Base-by-base conservation (phyloP, 23 tunicate species). In the Botrylloides violaceus region DNA sequence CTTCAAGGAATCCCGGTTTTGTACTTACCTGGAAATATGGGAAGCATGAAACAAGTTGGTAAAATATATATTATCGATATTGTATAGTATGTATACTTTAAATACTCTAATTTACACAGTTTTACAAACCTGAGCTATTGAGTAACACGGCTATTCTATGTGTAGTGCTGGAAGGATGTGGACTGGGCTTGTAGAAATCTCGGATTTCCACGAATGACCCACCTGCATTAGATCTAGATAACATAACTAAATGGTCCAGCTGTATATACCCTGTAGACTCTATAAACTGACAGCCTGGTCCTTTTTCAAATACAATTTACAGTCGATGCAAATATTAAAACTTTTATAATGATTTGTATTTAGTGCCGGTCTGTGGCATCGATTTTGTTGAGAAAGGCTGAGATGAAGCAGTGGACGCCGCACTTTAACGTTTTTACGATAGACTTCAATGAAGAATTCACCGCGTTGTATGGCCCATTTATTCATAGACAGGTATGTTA, bases 311-410 rank as follows among this genome's bases (percentile, higher is more conserved):
- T 47, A 18, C 55, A 12, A 18, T 47, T 47, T 9, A 9, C 12
- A 47, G 55, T 12, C 15, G 18, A 9, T 47, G 12, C 18, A 47
- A 47, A 9, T 18, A 47, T 9, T 12, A 12, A 47, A 47, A 47
- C 55, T 47, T 47, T 47, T 47, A 9, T 60, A 26, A n/a, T n/a
- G 25, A 60, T 65, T 0, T 65, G 7, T 65, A 19, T 43, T 4
- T 43, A 90, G 97, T 85, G 77, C 25, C 47, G 97, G 36, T 90
- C 97, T 28, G 64, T 90, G 66, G 97, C 84, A 7, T 82, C 89
- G 7, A 77, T 90, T 35, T 63, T 90, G 37, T 77, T 90, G 3
- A 36, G 90, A 61, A 90, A 83, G 61, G 62, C 80, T 2, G 22
- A 78, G 20, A 33, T 57, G 20, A 36, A 38, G 18, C 34, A 32